These are phyloP conservation scores for Meteorus cinctellus DNA, from an alignment of 2,888 invertebrate genomes.

Conservation along the genomic window DNA sequence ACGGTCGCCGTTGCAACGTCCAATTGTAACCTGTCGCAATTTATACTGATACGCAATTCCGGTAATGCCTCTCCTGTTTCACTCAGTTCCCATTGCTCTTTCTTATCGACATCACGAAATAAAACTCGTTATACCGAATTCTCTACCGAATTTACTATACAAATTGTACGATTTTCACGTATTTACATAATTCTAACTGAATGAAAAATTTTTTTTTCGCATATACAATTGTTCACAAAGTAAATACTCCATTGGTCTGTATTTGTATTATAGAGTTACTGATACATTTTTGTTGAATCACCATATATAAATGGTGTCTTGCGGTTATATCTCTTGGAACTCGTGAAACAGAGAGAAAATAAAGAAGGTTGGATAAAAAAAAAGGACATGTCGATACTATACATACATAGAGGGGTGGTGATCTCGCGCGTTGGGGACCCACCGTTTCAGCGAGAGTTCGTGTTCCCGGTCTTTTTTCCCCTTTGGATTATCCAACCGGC, in stretches of 20 bases:
- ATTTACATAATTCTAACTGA: too few relatives aligned
- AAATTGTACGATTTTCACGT: not conserved
- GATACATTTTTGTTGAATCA: conserved; percentile 47
- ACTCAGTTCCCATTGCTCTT: conserved; percentile 60
- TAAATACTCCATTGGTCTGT: conserved; percentile 29
- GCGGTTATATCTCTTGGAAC: conserved; percentile 1
- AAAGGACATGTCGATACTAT: conserved; percentile 33
- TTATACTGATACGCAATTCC: conserved; percentile 67
- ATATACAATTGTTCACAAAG: too few relatives aligned
- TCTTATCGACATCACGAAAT: not conserved
- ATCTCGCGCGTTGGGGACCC: conserved; percentile 26
- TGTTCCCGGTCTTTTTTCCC: conserved; percentile 64
- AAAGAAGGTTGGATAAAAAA: conserved; percentile 30
- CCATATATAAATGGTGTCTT: conserved; percentile 22
- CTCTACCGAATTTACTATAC: conserved; percentile 1
- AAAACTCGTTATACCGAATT: conserved; percentile 43
- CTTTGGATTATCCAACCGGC: conserved; percentile 71
- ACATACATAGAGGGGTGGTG: conserved; percentile 25
- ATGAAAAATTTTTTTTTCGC: too few relatives aligned
- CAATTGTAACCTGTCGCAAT: conserved; percentile 66
- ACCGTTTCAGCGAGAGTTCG: conserved; percentile 62
- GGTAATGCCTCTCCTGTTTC: conserved; percentile 61
- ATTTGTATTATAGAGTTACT: conserved; percentile 38
- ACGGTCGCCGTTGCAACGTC: conserved; percentile 9
- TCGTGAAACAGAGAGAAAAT: conserved; percentile 26